phyloP scores from a whole-genome alignment of 1,140 invertebrate species.

The Mya arenaria region DNA sequence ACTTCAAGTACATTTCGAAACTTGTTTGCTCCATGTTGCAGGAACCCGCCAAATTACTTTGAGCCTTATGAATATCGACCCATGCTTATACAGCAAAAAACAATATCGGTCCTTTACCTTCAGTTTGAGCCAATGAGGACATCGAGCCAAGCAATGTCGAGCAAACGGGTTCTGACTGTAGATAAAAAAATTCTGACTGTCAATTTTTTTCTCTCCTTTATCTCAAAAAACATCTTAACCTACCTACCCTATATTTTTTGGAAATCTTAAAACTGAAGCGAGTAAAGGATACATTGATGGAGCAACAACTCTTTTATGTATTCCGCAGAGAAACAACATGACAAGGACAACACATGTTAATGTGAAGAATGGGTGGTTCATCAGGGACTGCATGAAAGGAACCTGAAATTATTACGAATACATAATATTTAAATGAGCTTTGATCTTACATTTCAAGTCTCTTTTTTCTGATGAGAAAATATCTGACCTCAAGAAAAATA shows the following conservation, averaged over 20 bases:
- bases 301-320: conserved; percentile 97
- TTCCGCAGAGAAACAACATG: conserved; percentile 93
- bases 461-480: too few relatives aligned
- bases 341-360: conserved; percentile 93
- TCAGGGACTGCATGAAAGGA: conserved; percentile 93
- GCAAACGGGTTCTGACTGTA: not conserved
- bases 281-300: conserved; percentile 89
- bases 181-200: not conserved
- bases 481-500: too few relatives aligned
- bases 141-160: not conserved
- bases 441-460: too few relatives aligned
- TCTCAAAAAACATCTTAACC: not conserved
- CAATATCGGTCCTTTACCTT: not conserved
- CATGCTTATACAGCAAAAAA: too few relatives aligned
- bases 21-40: too few relatives aligned
- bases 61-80: too few relatives aligned
- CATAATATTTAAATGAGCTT: not conserved
- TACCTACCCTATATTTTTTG: too few relatives aligned
- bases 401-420: conserved; percentile 81
- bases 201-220: not conserved
- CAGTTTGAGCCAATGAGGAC: not conserved
- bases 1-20: too few relatives aligned
- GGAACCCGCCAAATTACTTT: too few relatives aligned
- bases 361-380: conserved; percentile 98
- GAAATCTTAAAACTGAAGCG: not conserved